Evolutionary conservation across 1,140 invertebrate genomes (phyloP).

Genomic region (Drosophila orosa): DNA sequence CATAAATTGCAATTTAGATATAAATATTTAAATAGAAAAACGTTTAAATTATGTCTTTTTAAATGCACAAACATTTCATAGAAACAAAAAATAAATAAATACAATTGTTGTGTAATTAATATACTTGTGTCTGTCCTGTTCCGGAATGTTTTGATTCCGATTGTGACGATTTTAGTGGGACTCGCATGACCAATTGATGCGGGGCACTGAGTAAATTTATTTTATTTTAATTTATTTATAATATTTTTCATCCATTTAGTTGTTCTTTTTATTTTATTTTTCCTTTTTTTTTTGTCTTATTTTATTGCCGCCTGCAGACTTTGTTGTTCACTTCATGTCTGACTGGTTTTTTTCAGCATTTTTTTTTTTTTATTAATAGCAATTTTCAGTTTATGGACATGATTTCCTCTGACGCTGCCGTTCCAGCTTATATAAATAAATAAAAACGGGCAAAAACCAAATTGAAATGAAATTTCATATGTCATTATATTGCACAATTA

Average conservation of each 20-base stretch:
- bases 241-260: conserved; percentile 33
- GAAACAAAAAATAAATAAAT: not conserved
- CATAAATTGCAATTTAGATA: too few relatives aligned
- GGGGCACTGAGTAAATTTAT: conserved; percentile 25
- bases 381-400: conserved; percentile 59
- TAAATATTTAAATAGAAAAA: not conserved
- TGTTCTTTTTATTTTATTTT: conserved; percentile 23
- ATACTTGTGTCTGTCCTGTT: not conserved
- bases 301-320: conserved; percentile 9
- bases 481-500: conserved; percentile 54
- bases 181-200: conserved; percentile 22
- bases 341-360: not conserved
- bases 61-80: not conserved
- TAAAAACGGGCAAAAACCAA: conserved; percentile 38
- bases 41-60: not conserved
- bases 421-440: conserved; percentile 39
- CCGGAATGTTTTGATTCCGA: conserved; percentile 19
- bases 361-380: conserved; percentile 26
- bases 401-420: conserved; percentile 47
- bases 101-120: not conserved
- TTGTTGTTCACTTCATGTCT: conserved; percentile 30
- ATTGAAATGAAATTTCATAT: conserved; percentile 69
- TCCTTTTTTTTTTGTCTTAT: not conserved
- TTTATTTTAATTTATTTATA: conserved; percentile 58
- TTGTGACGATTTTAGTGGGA: conserved; percentile 2